Base-by-base conservation (phyloP, 2,113 vertebrate genomes). In the Mormyrus iriodes region DNA sequence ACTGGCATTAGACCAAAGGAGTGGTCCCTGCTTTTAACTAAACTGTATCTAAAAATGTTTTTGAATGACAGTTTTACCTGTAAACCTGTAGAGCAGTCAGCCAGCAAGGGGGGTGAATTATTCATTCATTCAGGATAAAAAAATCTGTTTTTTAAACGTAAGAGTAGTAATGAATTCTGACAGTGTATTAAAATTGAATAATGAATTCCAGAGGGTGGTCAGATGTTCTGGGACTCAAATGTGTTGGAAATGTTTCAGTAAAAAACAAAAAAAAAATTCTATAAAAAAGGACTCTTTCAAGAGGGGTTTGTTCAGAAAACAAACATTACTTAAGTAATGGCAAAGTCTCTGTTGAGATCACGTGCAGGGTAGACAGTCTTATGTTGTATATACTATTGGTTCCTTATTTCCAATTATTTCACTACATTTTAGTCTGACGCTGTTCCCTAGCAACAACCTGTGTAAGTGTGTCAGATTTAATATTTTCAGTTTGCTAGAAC, bases 371-470 rank as follows among this genome's bases (percentile, higher is more conserved):
- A 42, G 15, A 76, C 10, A 0, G 31, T 76, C 31, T 19, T 76
- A 76, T 76, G 15, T 6, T 42, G 73, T 7, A 42, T 42, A 39
- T 35, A 76, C 69, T 15, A 76, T 76, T 7, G 42, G 4, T 19
- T 76, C 15, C 73, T 42, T 4, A 76, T 76, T 76, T 76, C 10
- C 73, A 76, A 42, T 42, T 35, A 76, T 13, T 76, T 76, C 2
- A 2, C 35, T 76, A 76, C 12, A 76, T 89, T 89, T n/a, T 35
- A 27, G 44, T 88, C 65, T 44, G 19, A 89, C 49, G 19, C 52
- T n/a, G 53, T 85, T 61, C 55, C 82, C 58, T 48, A 89, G 82
- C 82, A 89, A 89, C 88, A 61, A 31, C 15, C 53, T 61, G 24
- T 49, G 44, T 83, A 31, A 24, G 15, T 61, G 21, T 51, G 24